A percentile compares a stretch with the other conserved stretches of the same genome.
Evolutionary conservation across 2,888 invertebrate genomes (phyloP).

Genomic region (Atethmia centrago): DNA sequence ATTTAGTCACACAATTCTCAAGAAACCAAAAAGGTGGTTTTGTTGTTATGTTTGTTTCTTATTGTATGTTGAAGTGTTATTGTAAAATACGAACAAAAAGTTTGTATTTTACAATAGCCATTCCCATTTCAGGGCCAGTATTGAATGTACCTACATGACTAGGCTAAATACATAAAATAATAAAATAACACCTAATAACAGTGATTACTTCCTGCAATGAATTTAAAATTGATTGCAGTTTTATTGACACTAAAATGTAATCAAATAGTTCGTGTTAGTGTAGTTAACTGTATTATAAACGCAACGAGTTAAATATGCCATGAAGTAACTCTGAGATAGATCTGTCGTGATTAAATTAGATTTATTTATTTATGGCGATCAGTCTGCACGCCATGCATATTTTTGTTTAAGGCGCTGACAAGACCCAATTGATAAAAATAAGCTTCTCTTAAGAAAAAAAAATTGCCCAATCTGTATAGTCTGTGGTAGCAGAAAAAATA

Average conservation of each 20-base stretch:
- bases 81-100: too few relatives aligned
- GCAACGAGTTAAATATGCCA: neutral
- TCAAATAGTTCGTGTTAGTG: slow-evolving; percentile 10
- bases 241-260: slow-evolving; percentile 2
- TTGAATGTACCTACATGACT: slow-evolving; percentile 16
- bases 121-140: slow-evolving; percentile 58
- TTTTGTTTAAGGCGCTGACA: too few relatives aligned
- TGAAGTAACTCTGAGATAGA: neutral
- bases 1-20: slow-evolving; percentile 5
- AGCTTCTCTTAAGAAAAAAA: too few relatives aligned
- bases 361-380: neutral
- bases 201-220: slow-evolving; percentile 48
- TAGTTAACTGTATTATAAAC: slow-evolving; percentile 15
- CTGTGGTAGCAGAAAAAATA: too few relatives aligned
- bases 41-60: neutral
- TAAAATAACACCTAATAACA: slow-evolving; percentile 27
- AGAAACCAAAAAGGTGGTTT: slow-evolving; percentile 4
- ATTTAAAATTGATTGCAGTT: slow-evolving; percentile 37
- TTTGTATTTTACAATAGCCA: slow-evolving; percentile 22
- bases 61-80: neutral
- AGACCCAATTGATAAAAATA: too few relatives aligned
- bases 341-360: neutral
- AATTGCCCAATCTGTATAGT: too few relatives aligned
- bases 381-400: neutral
- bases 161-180: slow-evolving; percentile 21